Evolutionary conservation across 2,113 vertebrate species (phyloP).

Genomic region (Benitochromis conjunctus): DNA sequence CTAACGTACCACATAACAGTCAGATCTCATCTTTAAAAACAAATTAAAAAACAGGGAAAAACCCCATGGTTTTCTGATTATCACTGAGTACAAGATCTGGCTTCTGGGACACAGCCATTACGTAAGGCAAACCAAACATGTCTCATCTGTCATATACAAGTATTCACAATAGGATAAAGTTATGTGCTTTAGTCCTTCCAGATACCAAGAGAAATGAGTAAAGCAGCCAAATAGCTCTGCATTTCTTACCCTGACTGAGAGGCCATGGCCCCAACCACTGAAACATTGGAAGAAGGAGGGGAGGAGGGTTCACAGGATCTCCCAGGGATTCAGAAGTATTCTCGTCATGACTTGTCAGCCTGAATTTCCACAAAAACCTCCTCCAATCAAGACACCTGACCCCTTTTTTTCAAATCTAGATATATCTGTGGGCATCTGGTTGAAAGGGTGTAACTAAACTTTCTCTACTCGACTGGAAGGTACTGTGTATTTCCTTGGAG

Average conservation of each 20-base stretch:
- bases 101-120: conserved; percentile 11
- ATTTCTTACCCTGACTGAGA: conserved; percentile 78
- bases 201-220: conserved; percentile 19
- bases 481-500: conserved; percentile 73
- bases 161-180: not conserved
- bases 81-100: not conserved
- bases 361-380: conserved; percentile 9
- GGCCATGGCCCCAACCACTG: conserved; percentile 75
- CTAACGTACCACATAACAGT: not conserved
- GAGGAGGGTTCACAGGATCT: conserved; percentile 58
- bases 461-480: conserved; percentile 56
- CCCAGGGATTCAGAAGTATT: conserved; percentile 60
- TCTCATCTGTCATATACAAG: not conserved
- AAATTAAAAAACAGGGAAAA: not conserved
- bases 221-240: conserved; percentile 40
- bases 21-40: conserved; percentile 3
- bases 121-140: not conserved
- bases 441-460: conserved; percentile 30
- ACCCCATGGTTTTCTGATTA: conserved; percentile 22
- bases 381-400: not conserved
- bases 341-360: conserved; percentile 38
- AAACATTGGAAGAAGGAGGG: conserved; percentile 74
- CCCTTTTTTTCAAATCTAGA: not conserved
- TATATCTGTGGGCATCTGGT: not conserved
- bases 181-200: not conserved